Percentiles rank a stretch among this genome's conserved stretches.
Evolutionary conservation across 1,140 invertebrate species (phyloP).

Genomic region (Zophobas morio): DNA sequence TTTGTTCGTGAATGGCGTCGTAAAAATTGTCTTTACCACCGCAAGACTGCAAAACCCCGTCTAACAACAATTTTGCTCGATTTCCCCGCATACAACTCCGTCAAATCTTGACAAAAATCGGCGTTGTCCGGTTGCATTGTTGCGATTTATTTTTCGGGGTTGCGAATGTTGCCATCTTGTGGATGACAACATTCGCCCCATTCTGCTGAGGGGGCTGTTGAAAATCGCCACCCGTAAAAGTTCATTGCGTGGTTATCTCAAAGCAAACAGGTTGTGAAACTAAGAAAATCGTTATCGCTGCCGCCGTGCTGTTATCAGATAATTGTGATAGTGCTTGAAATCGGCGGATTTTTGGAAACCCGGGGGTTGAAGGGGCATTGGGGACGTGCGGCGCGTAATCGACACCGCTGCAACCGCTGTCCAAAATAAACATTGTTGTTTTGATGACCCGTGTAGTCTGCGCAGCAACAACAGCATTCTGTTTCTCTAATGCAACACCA

Average conservation of each 20-base stretch:
- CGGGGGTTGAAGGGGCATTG: background rate
- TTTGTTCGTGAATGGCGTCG: background rate
- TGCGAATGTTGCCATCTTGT: too few relatives aligned
- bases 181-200: too few relatives aligned
- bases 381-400: background rate
- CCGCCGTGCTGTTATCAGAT: too few relatives aligned
- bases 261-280: conserved; percentile 1
- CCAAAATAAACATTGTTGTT: conserved; percentile 5
- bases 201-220: background rate
- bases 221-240: background rate
- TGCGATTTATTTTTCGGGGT: too few relatives aligned
- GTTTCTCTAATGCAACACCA: background rate
- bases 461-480: conserved; percentile 13
- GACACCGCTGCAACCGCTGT: background rate
- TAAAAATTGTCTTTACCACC: background rate
- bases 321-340: too few relatives aligned
- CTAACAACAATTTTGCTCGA: too few relatives aligned
- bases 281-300: background rate
- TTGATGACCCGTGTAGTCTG: background rate
- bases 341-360: too few relatives aligned
- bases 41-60: too few relatives aligned
- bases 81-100: too few relatives aligned
- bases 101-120: too few relatives aligned
- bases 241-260: background rate
- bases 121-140: too few relatives aligned